These are phyloP conservation scores for Belgica antarctica DNA, from an alignment of 2,888 invertebrate species.

Conservation along the genomic window DNA sequence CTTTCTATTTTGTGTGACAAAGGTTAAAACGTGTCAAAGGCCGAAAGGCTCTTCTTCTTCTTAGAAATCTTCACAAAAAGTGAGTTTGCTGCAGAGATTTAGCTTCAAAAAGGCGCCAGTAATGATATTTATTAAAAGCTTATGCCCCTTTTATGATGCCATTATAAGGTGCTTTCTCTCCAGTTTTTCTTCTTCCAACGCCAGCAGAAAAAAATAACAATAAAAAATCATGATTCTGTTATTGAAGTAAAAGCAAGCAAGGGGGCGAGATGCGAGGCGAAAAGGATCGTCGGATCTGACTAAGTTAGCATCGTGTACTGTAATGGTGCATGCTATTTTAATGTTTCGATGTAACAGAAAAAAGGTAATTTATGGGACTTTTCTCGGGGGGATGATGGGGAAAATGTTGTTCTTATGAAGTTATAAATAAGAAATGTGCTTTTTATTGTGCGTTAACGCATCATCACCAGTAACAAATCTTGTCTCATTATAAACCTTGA, in stretches of 20 bases:
- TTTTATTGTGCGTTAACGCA: slow-evolving; percentile 29
- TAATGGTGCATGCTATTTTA: slow-evolving; percentile 23
- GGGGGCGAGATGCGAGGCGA: background rate
- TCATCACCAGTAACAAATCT: slow-evolving; percentile 13
- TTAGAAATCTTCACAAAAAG: background rate
- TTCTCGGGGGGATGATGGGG: background rate
- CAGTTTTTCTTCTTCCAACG: slow-evolving; percentile 5
- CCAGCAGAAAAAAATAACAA: slow-evolving; percentile 18
- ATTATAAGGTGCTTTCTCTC: slow-evolving; percentile 18
- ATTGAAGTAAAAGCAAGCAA: background rate
- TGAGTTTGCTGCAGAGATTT: too few species aligned
- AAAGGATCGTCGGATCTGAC: slow-evolving; percentile 15
- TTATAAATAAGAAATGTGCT: slow-evolving; percentile 27
- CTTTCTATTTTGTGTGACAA: too few species aligned
- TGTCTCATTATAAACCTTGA: slow-evolving; percentile 25
- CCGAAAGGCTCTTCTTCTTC: too few species aligned
- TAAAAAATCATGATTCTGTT: slow-evolving; percentile 37
- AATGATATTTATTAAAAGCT: slow-evolving; percentile 41
- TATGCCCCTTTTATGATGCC: slow-evolving; percentile 28
- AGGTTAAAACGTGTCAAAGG: too few species aligned
- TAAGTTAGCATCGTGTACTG: background rate
- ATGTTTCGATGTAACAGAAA: background rate
- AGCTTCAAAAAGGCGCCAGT: background rate
- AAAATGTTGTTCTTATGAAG: slow-evolving; percentile 10
- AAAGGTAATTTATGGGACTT: slow-evolving; percentile 29